Evolutionary conservation across 2,888 invertebrate genomes (phyloP).

Genomic region (Habroteleia sp.): DNA sequence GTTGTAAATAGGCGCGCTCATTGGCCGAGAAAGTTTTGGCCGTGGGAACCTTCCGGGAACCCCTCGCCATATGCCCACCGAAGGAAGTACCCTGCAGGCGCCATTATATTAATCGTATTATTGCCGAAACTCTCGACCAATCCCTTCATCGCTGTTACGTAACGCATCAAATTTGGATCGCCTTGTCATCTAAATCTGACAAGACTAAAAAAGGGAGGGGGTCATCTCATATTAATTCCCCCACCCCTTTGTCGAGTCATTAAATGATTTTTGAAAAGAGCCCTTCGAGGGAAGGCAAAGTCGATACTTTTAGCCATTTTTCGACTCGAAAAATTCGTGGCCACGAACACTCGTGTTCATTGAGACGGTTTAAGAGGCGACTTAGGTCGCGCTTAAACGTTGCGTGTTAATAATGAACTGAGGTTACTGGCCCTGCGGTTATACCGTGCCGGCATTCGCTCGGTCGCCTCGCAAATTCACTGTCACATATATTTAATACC

Average conservation of each 20-base stretch:
- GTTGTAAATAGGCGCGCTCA: constrained; percentile 48
- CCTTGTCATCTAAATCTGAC: constrained; percentile 16
- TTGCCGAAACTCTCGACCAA: constrained; percentile 42
- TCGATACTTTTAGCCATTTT: too few species aligned
- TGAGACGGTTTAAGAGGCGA: constrained; percentile 43
- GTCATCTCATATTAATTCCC: too few species aligned
- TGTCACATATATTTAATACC: constrained; percentile 44
- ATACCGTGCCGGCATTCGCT: constrained; percentile 35
- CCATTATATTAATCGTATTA: constrained; percentile 61
- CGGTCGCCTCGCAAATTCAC: constrained; percentile 44
- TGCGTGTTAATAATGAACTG: constrained; percentile 61
- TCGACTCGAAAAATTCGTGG: constrained; percentile 14
- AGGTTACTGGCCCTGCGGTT: constrained; percentile 62
- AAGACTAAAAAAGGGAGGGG: too few species aligned
- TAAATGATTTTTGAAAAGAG: neutral
- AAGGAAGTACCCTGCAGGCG: constrained; percentile 74
- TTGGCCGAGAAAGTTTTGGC: constrained; percentile 77
- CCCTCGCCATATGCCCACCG: constrained; percentile 78
- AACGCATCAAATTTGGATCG: constrained; percentile 10
- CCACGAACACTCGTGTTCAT: constrained; percentile 23
- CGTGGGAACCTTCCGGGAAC: constrained; percentile 80
- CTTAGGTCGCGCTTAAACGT: constrained; percentile 60
- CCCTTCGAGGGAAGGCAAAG: neutral
- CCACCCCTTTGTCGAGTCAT: too few species aligned
- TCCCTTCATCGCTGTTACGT: constrained; percentile 29